Conservation (phyloP, 2,888 invertebrate genomes). For the Cantharis lateralis region DNA sequence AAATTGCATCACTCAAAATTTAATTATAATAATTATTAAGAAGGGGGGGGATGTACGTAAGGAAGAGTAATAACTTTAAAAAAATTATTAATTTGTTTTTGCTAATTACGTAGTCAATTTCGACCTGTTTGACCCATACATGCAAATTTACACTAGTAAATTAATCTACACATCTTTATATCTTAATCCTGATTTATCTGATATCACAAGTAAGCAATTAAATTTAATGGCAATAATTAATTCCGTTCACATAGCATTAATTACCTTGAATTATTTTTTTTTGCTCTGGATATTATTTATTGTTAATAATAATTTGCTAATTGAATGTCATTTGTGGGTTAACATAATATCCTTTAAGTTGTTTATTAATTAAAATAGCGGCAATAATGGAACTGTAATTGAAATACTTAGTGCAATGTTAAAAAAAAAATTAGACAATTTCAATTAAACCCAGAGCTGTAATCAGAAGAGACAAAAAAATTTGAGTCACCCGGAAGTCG, state of each 20-base stretch:
- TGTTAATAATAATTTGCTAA: not conserved
- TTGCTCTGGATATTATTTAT: not conserved
- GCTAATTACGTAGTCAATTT: not conserved
- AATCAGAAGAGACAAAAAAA: not conserved
- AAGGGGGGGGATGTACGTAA: not conserved
- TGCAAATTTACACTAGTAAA: not conserved
- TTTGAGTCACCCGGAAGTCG: not conserved
- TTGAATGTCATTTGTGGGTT: not conserved
- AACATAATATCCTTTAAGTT: not conserved
- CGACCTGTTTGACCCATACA: not conserved
- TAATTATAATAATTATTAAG: not conserved
- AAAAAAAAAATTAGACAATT: not conserved
- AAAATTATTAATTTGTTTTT: not conserved
- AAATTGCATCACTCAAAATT: not conserved
- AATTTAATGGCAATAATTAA: not conserved
- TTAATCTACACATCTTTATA: not conserved
- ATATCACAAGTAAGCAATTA: not conserved
- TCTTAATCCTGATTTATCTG: not conserved
- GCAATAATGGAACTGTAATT: not conserved
- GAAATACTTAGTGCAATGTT: not conserved
- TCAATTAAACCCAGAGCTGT: not conserved
- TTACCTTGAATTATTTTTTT: not conserved
- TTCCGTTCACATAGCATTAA: not conserved
- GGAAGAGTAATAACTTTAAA: too few species aligned
- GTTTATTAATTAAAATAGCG: not conserved